Conservation (phyloP, 2,888 invertebrate genomes). For the Bimastos eiseni region DNA sequence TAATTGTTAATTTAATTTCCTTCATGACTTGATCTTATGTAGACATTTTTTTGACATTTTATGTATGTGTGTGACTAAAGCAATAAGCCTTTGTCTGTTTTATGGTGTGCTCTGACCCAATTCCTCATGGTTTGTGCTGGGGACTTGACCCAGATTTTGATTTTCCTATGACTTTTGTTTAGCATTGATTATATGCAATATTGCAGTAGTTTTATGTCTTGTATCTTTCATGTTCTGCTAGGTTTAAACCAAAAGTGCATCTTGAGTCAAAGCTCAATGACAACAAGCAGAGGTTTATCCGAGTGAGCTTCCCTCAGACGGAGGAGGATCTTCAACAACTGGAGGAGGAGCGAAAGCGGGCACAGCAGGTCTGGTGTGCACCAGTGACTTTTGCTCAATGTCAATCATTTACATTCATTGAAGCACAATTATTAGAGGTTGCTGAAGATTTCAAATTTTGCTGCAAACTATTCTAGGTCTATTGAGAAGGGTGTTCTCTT, state of each 20-base stretch:
- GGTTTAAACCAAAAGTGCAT: slow-evolving; percentile 46
- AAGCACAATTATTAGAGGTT: background rate
- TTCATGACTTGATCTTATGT: background rate
- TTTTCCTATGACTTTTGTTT: background rate
- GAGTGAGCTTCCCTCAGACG: slow-evolving; percentile 52
- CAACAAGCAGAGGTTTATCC: slow-evolving; percentile 54
- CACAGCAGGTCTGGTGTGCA: slow-evolving; percentile 53
- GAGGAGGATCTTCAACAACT: slow-evolving; percentile 55
- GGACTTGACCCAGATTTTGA: background rate
- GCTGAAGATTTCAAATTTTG: background rate
- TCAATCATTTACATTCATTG: background rate
- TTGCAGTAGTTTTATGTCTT: background rate
- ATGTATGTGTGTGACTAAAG: background rate
- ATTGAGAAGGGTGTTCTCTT: background rate
- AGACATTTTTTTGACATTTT: background rate
- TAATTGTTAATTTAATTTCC: background rate
- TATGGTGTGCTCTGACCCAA: background rate
- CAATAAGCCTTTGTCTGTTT: background rate
- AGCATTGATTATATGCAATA: background rate
- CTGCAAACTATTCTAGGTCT: background rate
- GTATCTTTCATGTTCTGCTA: background rate
- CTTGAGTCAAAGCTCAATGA: slow-evolving; percentile 54
- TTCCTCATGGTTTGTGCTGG: background rate
- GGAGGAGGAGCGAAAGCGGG: slow-evolving; percentile 51
- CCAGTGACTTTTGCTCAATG: background rate